Percentiles rank a stretch among this genome's conserved stretches.
phyloP scores from a whole-genome alignment of 2,797 vertebrate genomes.

The Australoheros facetus region DNA sequence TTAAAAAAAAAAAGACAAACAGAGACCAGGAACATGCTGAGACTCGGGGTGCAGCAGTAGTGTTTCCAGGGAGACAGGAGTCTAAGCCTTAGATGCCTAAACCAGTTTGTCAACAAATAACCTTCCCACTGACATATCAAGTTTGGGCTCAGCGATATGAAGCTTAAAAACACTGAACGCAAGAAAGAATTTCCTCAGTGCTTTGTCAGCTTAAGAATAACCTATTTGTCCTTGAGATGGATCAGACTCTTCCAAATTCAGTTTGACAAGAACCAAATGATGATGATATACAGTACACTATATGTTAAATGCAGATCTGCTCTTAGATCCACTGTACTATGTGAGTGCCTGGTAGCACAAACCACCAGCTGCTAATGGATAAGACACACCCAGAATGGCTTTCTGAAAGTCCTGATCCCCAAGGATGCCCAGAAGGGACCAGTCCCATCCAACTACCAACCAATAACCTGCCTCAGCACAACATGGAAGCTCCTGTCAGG shows the following conservation, averaged over 20 bases:
- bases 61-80: neutral
- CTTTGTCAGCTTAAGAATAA: neutral
- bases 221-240: neutral
- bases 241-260: neutral
- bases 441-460: too few species aligned
- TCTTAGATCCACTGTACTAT: too few species aligned
- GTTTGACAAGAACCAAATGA: neutral
- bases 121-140: neutral
- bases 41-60: neutral
- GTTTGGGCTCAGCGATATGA: neutral
- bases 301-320: too few species aligned
- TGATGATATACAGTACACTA: neutral
- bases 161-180: neutral
- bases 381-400: too few species aligned
- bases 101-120: constrained; percentile 2
- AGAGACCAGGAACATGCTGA: fast-evolving
- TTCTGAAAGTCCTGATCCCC: too few species aligned
- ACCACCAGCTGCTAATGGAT: too few species aligned
- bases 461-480: too few species aligned
- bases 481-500: too few species aligned
- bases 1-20: neutral
- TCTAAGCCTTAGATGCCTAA: neutral
- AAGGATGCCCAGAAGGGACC: too few species aligned
- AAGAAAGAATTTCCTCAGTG: neutral
- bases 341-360: too few species aligned